Base-by-base conservation (phyloP, 2,888 invertebrate species). In the Morpho helenor region DNA sequence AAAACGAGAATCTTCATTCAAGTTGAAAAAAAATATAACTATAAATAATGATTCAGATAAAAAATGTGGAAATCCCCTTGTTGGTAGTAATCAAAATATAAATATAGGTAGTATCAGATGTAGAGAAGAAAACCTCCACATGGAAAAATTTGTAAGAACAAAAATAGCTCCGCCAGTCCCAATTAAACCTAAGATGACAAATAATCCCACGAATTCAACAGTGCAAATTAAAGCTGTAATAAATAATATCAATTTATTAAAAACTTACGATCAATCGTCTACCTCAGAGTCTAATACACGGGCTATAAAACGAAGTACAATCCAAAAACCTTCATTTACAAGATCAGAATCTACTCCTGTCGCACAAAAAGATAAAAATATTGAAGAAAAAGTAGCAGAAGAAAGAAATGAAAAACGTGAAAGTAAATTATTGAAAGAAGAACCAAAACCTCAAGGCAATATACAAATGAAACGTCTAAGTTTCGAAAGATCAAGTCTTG, bases 101-200 rank as follows among this genome's bases (percentile, higher is more conserved):
- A 65, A 65, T 40, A 51, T 61, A 16, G 67, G 75, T 45, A 80
- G 44, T 7, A 59, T 46, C 44, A 52, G 74, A 60, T 68, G 61
- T 23, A 69, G 61, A 60, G 71, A 71, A 52, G 68, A 68, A 47
- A 58, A 62, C 49, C 10, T 61, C n/a, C 60, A 56, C 42, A 58
- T 61, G 10, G 52, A 63, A 48, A 82, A 79, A 68, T 72, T 83
- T 45, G 75, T 80, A 1, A 93, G 92, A 75, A 77, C 91, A 6
- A 90, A 89, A 76, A 59, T 82, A 60, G 94, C 94, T 8, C 94
- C 94, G 3, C 94, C 94, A 0, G 92, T 94, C 62, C 94, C 94
- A 45, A 87, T 84, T 0, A 94, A 94, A 81, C 94, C 94, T 43
- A 89, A 85, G 79, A 72, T 87, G 8, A 69, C 80, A 43, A 80